Percentiles rank a stretch among this genome's conserved stretches.
These are phyloP conservation scores for Athalia circularis DNA, from an alignment of 2,888 invertebrate genomes.

Conservation along the genomic window DNA sequence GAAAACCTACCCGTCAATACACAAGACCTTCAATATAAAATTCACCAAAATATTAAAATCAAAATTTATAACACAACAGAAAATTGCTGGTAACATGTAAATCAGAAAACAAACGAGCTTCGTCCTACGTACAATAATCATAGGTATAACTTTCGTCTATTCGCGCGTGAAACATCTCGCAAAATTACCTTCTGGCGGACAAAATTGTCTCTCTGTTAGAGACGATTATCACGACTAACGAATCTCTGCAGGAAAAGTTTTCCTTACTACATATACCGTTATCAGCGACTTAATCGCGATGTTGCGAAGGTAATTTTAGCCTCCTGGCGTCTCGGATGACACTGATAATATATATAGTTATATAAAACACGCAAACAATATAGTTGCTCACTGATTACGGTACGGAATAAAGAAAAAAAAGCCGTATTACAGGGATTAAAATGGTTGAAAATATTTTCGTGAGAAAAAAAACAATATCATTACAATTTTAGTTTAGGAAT, in stretches of 20 bases:
- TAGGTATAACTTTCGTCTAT: neutral
- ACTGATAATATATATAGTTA: neutral
- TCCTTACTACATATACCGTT: constrained; percentile 11
- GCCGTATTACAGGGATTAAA: too few species aligned
- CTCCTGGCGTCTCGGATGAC: constrained; percentile 23
- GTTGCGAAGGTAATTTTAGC: constrained; percentile 15
- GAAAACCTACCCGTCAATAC: neutral
- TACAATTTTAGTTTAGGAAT: too few species aligned
- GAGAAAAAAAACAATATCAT: too few species aligned
- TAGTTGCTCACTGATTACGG: neutral
- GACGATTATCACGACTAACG: constrained; percentile 16
- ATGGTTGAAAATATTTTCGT: too few species aligned
- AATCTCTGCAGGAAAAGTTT: constrained; percentile 30
- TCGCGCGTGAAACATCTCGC: neutral
- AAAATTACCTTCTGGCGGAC: neutral
- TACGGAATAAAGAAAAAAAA: too few species aligned
- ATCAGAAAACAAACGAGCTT: too few species aligned
- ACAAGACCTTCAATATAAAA: too few species aligned
- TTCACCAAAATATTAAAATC: too few species aligned
- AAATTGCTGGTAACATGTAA: too few species aligned
- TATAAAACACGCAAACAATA: neutral
- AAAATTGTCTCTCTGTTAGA: neutral
- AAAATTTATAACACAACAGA: too few species aligned
- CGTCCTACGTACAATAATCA: neutral
- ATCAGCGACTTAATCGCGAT: constrained; percentile 21